Evolutionary conservation across 2,113 vertebrate species (phyloP), one percentile per base, ranked within the genome.

Genomic region (Zapornia atra): DNA sequence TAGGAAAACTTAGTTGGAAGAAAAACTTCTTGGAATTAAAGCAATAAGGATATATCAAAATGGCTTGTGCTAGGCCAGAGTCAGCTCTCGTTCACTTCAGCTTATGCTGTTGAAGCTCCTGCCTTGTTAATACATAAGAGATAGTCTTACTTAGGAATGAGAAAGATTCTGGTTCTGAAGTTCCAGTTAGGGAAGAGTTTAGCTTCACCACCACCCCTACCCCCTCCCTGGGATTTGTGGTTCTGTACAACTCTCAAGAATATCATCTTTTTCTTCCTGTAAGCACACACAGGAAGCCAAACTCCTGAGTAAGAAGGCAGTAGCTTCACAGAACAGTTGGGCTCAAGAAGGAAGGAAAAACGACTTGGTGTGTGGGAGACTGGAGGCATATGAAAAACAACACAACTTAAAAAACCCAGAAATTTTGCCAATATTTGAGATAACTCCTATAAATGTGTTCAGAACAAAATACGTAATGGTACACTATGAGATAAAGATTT

Each of bases 261-360:
- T 54, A 86, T 18, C 1, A 57, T 60, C 44, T 81, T 94, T 86
- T 81, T 51, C 18, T 46, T 46, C 46, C 46, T 77, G 25, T 70
- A 54, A 88, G 40, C 1, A 8, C 22, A 66, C 10, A 78, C 8
- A 88, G 85, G 77, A 92, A 96, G 50, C 88, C 65, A 69, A 12
- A 60, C 60, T 88, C 34, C 79, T 78, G 56, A 93, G 76, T 73
- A 93, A 93, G 85, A 71, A 90, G 56, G 68, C 82, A 86, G 77
- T 12, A 86, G 64, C 86, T 97, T 96, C 86, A 93, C 82, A 93
- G 93, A 96, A 95, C 66, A 96, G 85, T 75, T 96, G 93, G 93
- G 29, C 63, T 90, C 82, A 92, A 77, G 75, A 91, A 78, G 0
- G n/a, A 82, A 85, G 22, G 63, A 80, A 90, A 96, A 91, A 53